Base-by-base conservation (phyloP, 2,797 vertebrate species). In the Carcharodon carcharias region DNA sequence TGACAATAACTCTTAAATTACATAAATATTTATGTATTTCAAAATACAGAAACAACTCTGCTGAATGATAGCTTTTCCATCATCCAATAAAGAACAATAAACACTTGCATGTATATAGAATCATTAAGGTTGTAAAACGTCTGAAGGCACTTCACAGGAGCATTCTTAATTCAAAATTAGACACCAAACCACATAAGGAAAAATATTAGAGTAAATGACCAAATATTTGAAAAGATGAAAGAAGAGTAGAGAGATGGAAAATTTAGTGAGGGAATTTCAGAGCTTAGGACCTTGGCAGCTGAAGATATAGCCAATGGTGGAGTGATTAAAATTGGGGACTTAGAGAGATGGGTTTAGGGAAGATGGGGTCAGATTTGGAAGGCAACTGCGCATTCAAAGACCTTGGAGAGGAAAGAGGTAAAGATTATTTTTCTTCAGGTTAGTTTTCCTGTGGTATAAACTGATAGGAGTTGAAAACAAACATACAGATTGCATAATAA, bases 21-120 rank as follows among this genome's bases (percentile, higher is more conserved):
- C 16, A 58, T 95, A 95, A 95, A 95, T 77, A 95, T 95, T 95
- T 95, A 93, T 11, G 8, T 40, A 56, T 77, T 77, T 45, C 28
- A 95, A 95, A 77, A 56, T 9, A 8, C 69, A 77, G 69, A 21
- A 56, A 73, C 26, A 56, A n/a, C 67, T 56, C 94, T 56, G 50
- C 54, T 45, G 58, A 8, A 93, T 26, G 45, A 67, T 9, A 50
- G 61, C 26, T 92, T 45, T 93, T 40, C 21, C 4, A 45, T 45
- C 91, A 67, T 45, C n/a, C n/a, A 93, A 67, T 67, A 67, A 93
- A 67, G 63, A 67, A 77, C 71, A 77, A n/a, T 35, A 80, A 80
- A 12, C 35, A n/a, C 12, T 80, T 80, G 35, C 35, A 16, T n/a
- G 7, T 16, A 80, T 14, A 40, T 18, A n/a, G 31, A 2, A 12